Base-by-base conservation (phyloP, 2,797 vertebrate genomes). In the Sebastes paucispinis region DNA sequence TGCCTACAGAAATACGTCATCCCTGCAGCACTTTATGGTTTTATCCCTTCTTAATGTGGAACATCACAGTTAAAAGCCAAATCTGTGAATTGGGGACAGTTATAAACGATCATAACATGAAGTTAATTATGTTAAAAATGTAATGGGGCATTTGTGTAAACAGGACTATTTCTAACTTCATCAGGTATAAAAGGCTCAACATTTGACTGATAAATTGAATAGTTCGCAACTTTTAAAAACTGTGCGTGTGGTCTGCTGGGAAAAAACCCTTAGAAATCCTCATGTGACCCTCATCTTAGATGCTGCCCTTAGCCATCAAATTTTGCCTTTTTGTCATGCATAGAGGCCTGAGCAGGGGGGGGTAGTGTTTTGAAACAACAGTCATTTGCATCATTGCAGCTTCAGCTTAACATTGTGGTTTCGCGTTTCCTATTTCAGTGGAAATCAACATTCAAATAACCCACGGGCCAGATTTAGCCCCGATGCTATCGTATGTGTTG, bases 331-430 rank as follows among this genome's bases (percentile, higher is more conserved):
- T 60, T 57, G 29, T 32, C 73, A 64, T 54, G 52, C 63, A 77
- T 57, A 10, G 69, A 47, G 43, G 52, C 32, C 50, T 32, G 16
- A 50, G 75, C 20, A 11, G 25, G 65, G 9, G 18, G n/a, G n/a
- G 71, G 32, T 43, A 43, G 39, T 43, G 39, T 43, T 43, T 43
- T 16, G 39, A 43, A 43, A 43, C 39, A 43, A 43, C 39, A 43
- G 63, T 50, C 25, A 59, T 78, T 73, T 71, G 75, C 50, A 64
- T 73, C 3, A 65, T 29, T 73, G 32, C 36, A 58, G 67, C 52
- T 67, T 81, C 62, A 73, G 34, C 34, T 87, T 77, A 65, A 82
- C 73, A 60, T 43, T 11, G 14, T 69, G 73, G 72, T 82, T 81
- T 73, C 69, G 36, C 31, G 60, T 78, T 73, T 80, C 36, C 34